Evolutionary conservation across 2,113 vertebrate genomes (phyloP), one percentile per base, ranked within the genome.

Genomic region (Festucalex cinctus): DNA sequence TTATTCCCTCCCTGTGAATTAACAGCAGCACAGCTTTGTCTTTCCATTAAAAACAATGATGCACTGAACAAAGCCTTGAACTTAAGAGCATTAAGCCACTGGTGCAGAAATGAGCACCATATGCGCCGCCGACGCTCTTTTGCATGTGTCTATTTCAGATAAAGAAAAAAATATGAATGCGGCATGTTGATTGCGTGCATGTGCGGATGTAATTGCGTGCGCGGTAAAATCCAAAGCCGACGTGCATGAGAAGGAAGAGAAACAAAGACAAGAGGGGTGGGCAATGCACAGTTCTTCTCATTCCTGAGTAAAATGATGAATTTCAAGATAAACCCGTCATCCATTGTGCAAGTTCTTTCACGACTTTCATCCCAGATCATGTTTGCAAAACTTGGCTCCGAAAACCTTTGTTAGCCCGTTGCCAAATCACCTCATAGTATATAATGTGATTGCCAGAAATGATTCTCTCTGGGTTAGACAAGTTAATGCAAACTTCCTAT

Each of bases 61-160:
- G 71, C 77, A 68, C 53, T 65, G 37, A 81, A 88, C 83, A 90
- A 88, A 85, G 86, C 80, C n/a, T 43, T 6, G 41, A 75, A 79
- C 73, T 72, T 83, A 85, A 84, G 78, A 80, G 81, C 78, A 83
- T 86, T 74, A 86, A 79, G 66, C 77, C 73, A 74, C 71, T 77
- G 79, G 68, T 83, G 81, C 80, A 83, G 79, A 84, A 83, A 85
- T 63, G 69, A 79, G 80, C 80, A 77, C 74, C 79, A 79, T 74
- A 76, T 81, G 82, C 24, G 19, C 64, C 20, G 54, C 61, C 76
- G n/a, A 22, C 53, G 66, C 62, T 75, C 74, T 69, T 70, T 59
- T 79, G 56, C 70, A 74, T 63, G 65, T 77, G 65, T 74, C 78
- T 63, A 62, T 79, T 69, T 66, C 74, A 82, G 83, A 80, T 83